A percentile compares a stretch with the other conserved stretches of the same genome.
Evolutionary conservation across 2,888 invertebrate species (phyloP).

Genomic region (Xylota segnis): DNA sequence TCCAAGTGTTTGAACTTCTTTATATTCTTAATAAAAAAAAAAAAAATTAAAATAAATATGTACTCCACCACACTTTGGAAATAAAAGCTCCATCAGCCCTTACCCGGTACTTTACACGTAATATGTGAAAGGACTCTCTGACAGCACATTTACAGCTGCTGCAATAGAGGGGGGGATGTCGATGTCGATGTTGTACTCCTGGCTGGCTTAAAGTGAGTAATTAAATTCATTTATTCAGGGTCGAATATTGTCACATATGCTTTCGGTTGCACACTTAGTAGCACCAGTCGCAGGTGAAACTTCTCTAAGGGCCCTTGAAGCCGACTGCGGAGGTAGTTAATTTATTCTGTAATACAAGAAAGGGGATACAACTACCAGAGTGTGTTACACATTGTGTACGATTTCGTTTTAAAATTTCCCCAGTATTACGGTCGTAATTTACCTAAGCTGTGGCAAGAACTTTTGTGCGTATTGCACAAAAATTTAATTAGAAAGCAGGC

Average conservation of each 20-base stretch:
- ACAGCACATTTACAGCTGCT: conserved; percentile 35
- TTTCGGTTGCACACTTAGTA: conserved; percentile 9
- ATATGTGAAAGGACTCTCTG: conserved; percentile 18
- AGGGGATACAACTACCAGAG: neutral
- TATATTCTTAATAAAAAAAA: conserved; percentile 1
- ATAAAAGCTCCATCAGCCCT: neutral
- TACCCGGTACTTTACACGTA: conserved; percentile 1
- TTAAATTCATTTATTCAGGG: conserved; percentile 64
- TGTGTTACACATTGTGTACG: conserved; percentile 26
- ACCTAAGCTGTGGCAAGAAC: neutral
- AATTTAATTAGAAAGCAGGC: neutral
- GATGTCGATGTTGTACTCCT: conserved; percentile 7
- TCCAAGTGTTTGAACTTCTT: neutral
- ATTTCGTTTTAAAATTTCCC: conserved; percentile 13
- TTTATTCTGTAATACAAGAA: conserved; percentile 35
- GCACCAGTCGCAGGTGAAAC: conserved; percentile 13
- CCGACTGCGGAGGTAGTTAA: conserved; percentile 27
- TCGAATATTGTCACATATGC: conserved; percentile 42
- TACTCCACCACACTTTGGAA: conserved; percentile 8
- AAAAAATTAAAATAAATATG: neutral
- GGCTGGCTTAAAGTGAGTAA: conserved; percentile 29
- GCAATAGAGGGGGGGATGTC: neutral
- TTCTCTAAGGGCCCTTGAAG: conserved; percentile 25
- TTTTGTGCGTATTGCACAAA: conserved; percentile 6
- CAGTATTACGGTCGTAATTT: conserved; percentile 32